phyloP scores from a whole-genome alignment of 2,888 invertebrate species.

The Pterostichus niger region DNA sequence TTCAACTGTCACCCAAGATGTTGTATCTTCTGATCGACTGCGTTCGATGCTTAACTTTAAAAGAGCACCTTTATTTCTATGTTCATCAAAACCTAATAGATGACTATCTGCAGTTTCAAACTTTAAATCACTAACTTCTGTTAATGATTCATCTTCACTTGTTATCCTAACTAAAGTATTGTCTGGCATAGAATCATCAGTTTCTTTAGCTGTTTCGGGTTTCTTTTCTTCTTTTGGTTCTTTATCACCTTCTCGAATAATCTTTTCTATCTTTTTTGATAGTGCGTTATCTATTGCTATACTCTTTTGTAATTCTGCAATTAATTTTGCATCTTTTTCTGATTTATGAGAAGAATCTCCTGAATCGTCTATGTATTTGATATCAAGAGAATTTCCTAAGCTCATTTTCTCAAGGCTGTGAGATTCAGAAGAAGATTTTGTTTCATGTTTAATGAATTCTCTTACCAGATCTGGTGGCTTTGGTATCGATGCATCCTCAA shows the following conservation, averaged over 20 bases:
- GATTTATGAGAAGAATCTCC: constrained; percentile 76
- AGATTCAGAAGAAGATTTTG: constrained; percentile 76
- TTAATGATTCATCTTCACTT: constrained; percentile 85
- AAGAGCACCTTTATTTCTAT: constrained; percentile 78
- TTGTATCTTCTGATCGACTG: constrained; percentile 84
- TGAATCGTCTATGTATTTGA: constrained; percentile 76
- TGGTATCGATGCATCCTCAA: constrained; percentile 73
- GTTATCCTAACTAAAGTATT: constrained; percentile 76
- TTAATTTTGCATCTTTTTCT: constrained; percentile 74
- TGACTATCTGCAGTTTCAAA: constrained; percentile 76
- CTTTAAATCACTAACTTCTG: constrained; percentile 83
- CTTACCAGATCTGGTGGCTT: constrained; percentile 75
- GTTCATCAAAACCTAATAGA: constrained; percentile 79
- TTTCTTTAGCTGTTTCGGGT: constrained; percentile 19
- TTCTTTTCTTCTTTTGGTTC: constrained; percentile 58
- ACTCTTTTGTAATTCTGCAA: constrained; percentile 74
- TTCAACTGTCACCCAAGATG: constrained; percentile 84
- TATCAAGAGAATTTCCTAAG: constrained; percentile 76
- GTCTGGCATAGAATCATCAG: constrained; percentile 72
- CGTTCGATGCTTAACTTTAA: constrained; percentile 77
- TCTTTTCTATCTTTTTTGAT: constrained; percentile 73
- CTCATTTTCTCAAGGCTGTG: constrained; percentile 75
- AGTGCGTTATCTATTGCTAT: constrained; percentile 73
- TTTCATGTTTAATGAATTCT: constrained; percentile 71
- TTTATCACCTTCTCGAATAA: constrained; percentile 68